phyloP scores from a whole-genome alignment of 2,113 vertebrate species.

The Alligator sinensis region DNA sequence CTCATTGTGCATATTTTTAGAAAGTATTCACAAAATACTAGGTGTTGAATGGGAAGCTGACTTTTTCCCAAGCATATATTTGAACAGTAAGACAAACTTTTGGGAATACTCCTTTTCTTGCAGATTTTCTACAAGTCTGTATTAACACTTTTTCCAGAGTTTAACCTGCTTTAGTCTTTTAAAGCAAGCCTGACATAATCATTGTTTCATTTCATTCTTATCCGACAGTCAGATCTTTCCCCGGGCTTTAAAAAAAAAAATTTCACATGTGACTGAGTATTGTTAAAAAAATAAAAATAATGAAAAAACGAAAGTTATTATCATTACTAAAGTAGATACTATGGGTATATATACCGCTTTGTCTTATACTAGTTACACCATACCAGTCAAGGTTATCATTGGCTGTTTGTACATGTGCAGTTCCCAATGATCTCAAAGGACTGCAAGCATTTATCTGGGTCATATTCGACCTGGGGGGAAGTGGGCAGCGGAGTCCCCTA shows the following conservation, averaged over 20 bases:
- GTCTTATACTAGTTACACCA: not conserved
- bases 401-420: not conserved
- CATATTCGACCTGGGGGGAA: too few species aligned
- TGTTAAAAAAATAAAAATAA: not conserved
- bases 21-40: not conserved
- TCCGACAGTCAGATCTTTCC: not conserved
- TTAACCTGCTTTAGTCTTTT: not conserved
- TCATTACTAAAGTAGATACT: not conserved
- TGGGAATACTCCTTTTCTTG: not conserved
- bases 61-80: not conserved
- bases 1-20: not conserved
- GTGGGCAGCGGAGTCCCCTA: too few species aligned
- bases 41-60: not conserved
- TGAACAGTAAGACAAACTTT: not conserved
- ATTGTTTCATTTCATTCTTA: not conserved
- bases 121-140: too few species aligned
- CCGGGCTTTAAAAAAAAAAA: not conserved
- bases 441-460: too few species aligned
- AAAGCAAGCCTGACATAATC: not conserved
- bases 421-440: not conserved
- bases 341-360: not conserved
- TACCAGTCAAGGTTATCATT: not conserved
- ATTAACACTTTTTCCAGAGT: not conserved
- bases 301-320: not conserved
- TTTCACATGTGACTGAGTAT: not conserved